These are phyloP conservation scores for Nannobrachium achirus DNA, from an alignment of 2,113 vertebrate species.

Conservation along the genomic window DNA sequence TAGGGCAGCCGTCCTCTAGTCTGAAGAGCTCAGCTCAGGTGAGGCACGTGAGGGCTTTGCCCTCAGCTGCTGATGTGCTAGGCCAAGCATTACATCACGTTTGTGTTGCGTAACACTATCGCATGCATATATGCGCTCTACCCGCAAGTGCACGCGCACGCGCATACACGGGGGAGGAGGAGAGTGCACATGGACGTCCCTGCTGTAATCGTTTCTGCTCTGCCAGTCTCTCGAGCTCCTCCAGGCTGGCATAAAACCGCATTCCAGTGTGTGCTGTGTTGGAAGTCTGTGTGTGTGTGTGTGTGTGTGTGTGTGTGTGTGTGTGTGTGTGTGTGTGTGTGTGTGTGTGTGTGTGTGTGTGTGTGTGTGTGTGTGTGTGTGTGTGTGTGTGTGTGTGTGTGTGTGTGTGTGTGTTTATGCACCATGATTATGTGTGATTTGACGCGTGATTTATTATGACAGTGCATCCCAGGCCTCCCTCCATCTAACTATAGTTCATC, in stretches of 20 bases:
- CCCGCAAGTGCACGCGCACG: constrained; percentile 26
- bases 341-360: not conserved
- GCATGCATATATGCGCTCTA: constrained; percentile 24
- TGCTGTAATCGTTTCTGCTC: constrained; percentile 66
- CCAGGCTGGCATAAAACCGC: not conserved
- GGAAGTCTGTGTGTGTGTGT: constrained; percentile 3
- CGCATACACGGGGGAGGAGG: constrained; percentile 38
- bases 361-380: constrained; percentile 3
- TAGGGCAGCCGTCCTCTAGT: constrained; percentile 29
- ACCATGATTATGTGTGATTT: not conserved
- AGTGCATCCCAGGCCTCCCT: too few species aligned
- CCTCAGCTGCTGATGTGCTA: constrained; percentile 62
- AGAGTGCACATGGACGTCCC: constrained; percentile 59
- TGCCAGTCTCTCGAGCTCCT: constrained; percentile 40
- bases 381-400: constrained; percentile 5
- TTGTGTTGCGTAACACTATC: constrained; percentile 74
- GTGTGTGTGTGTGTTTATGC: not conserved
- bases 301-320: constrained; percentile 4
- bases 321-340: not conserved
- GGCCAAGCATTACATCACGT: constrained; percentile 75
- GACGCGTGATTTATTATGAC: too few species aligned
- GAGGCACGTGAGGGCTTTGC: constrained; percentile 57
- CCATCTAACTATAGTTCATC: too few species aligned
- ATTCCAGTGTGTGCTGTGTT: not conserved
- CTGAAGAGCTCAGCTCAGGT: constrained; percentile 67